phyloP scores from a whole-genome alignment of 1,140 invertebrate genomes.

The Psix sp. region DNA sequence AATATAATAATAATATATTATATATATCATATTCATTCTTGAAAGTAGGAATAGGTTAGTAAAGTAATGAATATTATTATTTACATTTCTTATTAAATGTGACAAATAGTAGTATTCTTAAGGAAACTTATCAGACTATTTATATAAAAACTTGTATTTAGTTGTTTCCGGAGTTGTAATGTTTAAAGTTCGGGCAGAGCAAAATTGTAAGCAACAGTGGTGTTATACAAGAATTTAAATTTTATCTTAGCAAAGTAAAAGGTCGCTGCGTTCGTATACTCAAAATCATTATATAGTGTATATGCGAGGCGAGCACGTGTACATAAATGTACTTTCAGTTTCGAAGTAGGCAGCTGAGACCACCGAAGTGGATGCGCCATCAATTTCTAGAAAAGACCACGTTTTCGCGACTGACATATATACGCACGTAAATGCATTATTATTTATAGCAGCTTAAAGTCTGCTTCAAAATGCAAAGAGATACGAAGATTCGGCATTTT shows the following conservation, averaged over 20 bases:
- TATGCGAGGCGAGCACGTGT: conserved; percentile 20
- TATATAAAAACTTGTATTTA: too few species aligned
- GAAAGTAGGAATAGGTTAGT: too few species aligned
- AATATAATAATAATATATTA: too few species aligned
- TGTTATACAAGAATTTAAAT: conserved; percentile 19
- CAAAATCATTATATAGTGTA: conserved; percentile 25
- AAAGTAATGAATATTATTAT: too few species aligned
- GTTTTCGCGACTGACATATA: conserved; percentile 31
- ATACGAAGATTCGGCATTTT: neutral
- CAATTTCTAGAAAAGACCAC: conserved; percentile 35
- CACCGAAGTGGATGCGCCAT: conserved; percentile 28
- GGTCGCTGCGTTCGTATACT: conserved; percentile 12
- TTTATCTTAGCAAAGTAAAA: conserved; percentile 6
- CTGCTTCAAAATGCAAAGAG: neutral
- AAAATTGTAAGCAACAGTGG: conserved; percentile 1
- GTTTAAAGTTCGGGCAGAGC: too few species aligned
- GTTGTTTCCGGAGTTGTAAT: too few species aligned
- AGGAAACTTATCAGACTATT: too few species aligned
- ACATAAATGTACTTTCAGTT: conserved; percentile 44
- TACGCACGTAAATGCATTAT: conserved; percentile 23
- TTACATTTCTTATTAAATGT: too few species aligned
- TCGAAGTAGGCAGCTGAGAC: conserved; percentile 43
- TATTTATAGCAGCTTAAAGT: conserved; percentile 17
- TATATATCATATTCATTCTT: too few species aligned
- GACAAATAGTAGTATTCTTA: too few species aligned